Evolutionary conservation across 1,140 invertebrate genomes (phyloP), one percentile per base, ranked within the genome.

Genomic region (Leptinotarsa texana): DNA sequence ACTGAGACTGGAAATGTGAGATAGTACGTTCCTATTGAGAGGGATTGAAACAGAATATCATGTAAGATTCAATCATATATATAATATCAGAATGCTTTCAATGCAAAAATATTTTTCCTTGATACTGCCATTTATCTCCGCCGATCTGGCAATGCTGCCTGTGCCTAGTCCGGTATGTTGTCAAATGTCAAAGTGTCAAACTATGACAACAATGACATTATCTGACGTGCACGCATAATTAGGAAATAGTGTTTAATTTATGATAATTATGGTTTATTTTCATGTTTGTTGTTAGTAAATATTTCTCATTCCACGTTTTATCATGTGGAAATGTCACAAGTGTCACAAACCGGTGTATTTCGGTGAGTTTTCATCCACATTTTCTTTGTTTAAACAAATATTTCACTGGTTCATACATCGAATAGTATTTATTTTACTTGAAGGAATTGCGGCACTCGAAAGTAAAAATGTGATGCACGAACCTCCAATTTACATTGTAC

Each of bases 271-370:
- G 72, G 74, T 74, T 74, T 48, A 33, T 76, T 69, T 76, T 69
- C 15, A 13, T 18, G 42, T 33, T 74, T 69, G 61, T 73, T 73
- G 65, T 74, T 33, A 74, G 66, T 69, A 47, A 62, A 24, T 63
- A 63, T 22, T 63, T 74, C 69, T 15, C 18, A 66, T 22, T 69
- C 48, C 21, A 51, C 70, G 49, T 74, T 42, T 73, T 69, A 83
- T 72, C 27, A 95, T 95, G 93, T 94, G 93, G 92, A 94, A 93
- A 88, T 95, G 93, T 86, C 93, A 94, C 85, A 93, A 94, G 86
- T 95, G 93, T 86, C 92, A 91, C 78, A 95, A 95, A 88, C 93
- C 93, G 70, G 93, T 95, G 78, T 95, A 92, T 88, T 95, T 95
- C 84, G 93, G 93, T 95, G 86, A 88, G 86, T 83, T 78, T 70